phyloP scores from a whole-genome alignment of 2,888 invertebrate species.

The Sussaba pulchella region DNA sequence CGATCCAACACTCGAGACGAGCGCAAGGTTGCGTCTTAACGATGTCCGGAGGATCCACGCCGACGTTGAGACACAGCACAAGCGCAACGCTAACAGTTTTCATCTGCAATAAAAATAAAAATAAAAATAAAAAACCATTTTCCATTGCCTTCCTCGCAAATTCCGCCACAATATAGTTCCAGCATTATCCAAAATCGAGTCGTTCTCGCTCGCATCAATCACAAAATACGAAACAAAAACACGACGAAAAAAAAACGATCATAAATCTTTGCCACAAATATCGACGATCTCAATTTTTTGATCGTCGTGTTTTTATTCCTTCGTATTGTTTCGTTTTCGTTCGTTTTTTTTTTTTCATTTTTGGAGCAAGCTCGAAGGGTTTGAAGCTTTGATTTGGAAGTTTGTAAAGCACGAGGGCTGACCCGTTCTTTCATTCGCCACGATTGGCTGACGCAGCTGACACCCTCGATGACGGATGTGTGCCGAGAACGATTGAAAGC shows the following conservation, averaged over 20 bases:
- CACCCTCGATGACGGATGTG: slow-evolving; percentile 89
- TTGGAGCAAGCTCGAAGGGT: not conserved
- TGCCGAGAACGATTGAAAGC: slow-evolving; percentile 91
- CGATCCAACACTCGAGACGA: slow-evolving; percentile 98
- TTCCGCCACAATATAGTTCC: too few relatives aligned
- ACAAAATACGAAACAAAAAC: not conserved
- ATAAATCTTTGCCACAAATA: too few relatives aligned
- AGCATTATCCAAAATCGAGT: not conserved
- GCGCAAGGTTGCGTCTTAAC: slow-evolving; percentile 99
- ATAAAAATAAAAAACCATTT: not conserved
- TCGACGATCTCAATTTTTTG: too few relatives aligned
- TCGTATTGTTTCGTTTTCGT: too few relatives aligned
- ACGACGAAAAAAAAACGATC: not conserved
- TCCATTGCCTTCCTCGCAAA: too few relatives aligned
- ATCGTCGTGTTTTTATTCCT: too few relatives aligned
- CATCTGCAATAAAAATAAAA: slow-evolving; percentile 88
- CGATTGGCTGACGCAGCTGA: slow-evolving; percentile 89
- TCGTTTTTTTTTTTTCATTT: not conserved
- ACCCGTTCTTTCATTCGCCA: slow-evolving; percentile 98
- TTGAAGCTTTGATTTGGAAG: not conserved
- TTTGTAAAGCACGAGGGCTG: slow-evolving; percentile 70
- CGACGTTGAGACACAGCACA: slow-evolving; percentile 98
- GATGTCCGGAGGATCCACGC: slow-evolving; percentile 99
- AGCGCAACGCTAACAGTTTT: slow-evolving; percentile 99
- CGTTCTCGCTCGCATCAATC: not conserved